Conservation (phyloP, 2,888 invertebrate species). For the Tuberolachnus salignus region DNA sequence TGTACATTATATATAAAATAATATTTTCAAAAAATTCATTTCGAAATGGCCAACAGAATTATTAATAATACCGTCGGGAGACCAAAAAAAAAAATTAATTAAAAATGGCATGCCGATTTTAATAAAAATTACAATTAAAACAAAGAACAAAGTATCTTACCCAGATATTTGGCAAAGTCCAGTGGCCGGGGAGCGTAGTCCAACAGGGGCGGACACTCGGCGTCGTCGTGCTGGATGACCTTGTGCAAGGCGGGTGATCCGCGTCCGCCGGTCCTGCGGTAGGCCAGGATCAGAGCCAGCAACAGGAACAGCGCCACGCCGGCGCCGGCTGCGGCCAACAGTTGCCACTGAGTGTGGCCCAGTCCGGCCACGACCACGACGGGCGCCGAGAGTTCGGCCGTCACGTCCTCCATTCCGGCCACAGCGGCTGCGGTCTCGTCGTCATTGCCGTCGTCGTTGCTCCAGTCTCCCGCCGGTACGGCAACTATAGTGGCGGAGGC, state of each 20-base stretch:
- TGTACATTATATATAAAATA: no score
- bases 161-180: conserved; percentile 43
- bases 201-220: conserved; percentile 60
- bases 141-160: conserved; percentile 10
- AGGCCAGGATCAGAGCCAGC: conserved; percentile 66
- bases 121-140: not conserved
- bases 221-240: conserved; percentile 63
- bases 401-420: conserved; percentile 43
- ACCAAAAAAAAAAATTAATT: not conserved
- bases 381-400: conserved; percentile 48
- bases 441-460: not conserved
- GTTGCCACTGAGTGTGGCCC: conserved; percentile 58
- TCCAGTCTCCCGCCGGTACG: not conserved
- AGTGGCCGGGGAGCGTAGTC: conserved; percentile 17
- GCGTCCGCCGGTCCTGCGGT: conserved; percentile 65
- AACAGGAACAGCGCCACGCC: conserved; percentile 66
- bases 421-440: conserved; percentile 10
- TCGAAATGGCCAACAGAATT: no score
- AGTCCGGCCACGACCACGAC: conserved; percentile 39
- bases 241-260: conserved; percentile 34
- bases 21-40: no score
- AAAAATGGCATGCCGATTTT: not conserved
- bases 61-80: no score
- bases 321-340: conserved; percentile 69
- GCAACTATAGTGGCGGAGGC: not conserved